Evolutionary conservation across 2,113 vertebrate species (phyloP).

Genomic region (Hemichromis elongatus): DNA sequence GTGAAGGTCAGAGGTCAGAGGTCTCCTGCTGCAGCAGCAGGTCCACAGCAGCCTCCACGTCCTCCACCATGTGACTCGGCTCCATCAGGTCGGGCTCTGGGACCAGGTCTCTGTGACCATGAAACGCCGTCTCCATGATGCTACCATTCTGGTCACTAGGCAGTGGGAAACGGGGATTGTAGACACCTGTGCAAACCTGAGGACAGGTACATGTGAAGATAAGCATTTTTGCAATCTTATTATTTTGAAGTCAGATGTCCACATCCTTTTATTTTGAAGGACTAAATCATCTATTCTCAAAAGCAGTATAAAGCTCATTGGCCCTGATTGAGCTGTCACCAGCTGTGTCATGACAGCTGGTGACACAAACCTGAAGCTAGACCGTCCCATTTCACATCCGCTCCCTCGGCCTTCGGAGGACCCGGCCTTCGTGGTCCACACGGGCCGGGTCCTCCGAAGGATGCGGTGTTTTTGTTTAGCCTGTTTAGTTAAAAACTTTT

Average conservation of each 20-base stretch:
- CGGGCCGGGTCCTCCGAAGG: no score
- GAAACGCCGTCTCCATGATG: constrained; percentile 59
- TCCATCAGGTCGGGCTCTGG: constrained; percentile 77
- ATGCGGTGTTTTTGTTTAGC: not conserved
- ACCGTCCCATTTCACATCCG: no score
- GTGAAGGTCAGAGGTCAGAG: not conserved
- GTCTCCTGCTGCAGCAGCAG: constrained; percentile 80
- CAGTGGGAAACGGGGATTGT: constrained; percentile 62
- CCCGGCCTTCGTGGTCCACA: no score
- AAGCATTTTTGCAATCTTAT: not conserved
- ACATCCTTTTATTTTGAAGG: not conserved
- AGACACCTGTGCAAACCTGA: constrained; percentile 85
- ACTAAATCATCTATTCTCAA: not conserved
- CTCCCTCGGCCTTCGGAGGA: no score
- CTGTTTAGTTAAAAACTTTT: not conserved
- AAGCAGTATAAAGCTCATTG: not conserved
- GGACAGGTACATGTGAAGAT: not conserved
- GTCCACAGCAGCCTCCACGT: constrained; percentile 83
- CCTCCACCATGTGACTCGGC: constrained; percentile 75
- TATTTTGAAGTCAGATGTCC: not conserved
- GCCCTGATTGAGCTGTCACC: no score
- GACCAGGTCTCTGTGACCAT: constrained; percentile 80
- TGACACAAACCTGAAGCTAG: no score
- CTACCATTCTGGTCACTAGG: constrained; percentile 29
- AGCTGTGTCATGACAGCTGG: no score